Conservation (phyloP, 2,888 invertebrate species). For the Hemistola chrysoprasaria region DNA sequence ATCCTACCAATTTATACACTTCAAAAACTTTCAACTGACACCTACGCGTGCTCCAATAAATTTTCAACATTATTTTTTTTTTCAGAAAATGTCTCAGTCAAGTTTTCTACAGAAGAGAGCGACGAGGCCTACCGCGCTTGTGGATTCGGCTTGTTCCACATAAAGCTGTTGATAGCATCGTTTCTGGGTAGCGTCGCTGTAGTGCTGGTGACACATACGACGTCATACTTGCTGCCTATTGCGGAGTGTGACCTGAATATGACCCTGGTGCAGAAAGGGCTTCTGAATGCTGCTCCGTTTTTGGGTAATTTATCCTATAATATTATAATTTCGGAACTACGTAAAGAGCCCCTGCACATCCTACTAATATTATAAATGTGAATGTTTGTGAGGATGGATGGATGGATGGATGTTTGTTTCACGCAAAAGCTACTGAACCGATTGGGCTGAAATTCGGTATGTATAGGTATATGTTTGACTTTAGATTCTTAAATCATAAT, state of each 20-base stretch:
- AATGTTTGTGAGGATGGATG: no score
- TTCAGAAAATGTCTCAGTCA: conserved; percentile 21
- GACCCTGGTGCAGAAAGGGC: conserved; percentile 55
- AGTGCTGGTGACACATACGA: conserved; percentile 45
- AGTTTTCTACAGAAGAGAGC: conserved; percentile 53
- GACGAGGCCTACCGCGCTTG: conserved; percentile 52
- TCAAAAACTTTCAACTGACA: no score
- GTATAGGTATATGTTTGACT: no score
- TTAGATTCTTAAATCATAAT: no score
- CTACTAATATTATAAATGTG: no score
- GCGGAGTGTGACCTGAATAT: conserved; percentile 64
- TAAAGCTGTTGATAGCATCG: conserved; percentile 42
- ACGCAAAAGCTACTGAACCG: no score
- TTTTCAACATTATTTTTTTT: conserved; percentile 11
- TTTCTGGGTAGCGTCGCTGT: conserved; percentile 46
- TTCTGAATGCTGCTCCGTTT: conserved; percentile 56
- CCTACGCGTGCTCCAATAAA: no score
- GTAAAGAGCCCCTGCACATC: no score
- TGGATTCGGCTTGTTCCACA: conserved; percentile 56
- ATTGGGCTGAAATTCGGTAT: no score
- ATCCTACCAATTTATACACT: no score
- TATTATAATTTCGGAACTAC: no score
- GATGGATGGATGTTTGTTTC: no score
- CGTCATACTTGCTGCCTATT: conserved; percentile 52
- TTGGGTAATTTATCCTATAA: conserved; percentile 43